Percentiles rank a stretch among this genome's conserved stretches.
Evolutionary conservation across 2,113 vertebrate genomes (phyloP).

Genomic region (Orthonyx spaldingii): DNA sequence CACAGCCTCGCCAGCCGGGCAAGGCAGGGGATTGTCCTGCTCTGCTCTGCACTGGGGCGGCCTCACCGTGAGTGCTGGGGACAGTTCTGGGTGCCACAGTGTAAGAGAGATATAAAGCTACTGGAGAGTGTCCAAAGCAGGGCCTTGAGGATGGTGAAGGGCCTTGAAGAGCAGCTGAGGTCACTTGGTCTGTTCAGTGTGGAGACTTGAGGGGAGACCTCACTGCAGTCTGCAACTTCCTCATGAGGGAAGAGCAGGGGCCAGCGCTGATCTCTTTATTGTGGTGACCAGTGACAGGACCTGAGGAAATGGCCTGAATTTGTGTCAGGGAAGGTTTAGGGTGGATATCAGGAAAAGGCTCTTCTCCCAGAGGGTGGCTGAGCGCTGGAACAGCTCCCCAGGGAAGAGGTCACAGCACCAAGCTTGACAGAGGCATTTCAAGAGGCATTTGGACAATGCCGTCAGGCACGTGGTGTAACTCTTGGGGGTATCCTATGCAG

Average conservation of each 20-base stretch:
- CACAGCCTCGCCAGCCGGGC: neutral
- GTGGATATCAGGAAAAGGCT: fast-evolving
- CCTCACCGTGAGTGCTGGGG: neutral
- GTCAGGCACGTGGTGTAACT: neutral
- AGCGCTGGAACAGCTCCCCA: neutral
- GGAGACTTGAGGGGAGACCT: neutral
- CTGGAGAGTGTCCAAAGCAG: neutral
- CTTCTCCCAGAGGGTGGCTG: neutral
- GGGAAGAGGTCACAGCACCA: neutral
- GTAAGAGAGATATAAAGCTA: neutral
- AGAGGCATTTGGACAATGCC: neutral
- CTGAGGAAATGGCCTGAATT: fast-evolving
- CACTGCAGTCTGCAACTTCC: neutral
- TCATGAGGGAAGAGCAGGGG: neutral
- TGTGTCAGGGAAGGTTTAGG: neutral
- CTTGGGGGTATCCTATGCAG: neutral
- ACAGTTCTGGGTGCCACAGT: neutral
- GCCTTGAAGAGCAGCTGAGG: neutral
- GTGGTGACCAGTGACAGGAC: no score
- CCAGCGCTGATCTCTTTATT: neutral
- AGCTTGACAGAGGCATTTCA: neutral
- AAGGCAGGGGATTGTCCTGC: neutral
- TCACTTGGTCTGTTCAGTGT: neutral
- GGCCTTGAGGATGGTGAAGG: neutral
- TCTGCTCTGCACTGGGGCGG: neutral